Conservation (phyloP, 2,797 vertebrate species). For the Sebastes umbrosus region DNA sequence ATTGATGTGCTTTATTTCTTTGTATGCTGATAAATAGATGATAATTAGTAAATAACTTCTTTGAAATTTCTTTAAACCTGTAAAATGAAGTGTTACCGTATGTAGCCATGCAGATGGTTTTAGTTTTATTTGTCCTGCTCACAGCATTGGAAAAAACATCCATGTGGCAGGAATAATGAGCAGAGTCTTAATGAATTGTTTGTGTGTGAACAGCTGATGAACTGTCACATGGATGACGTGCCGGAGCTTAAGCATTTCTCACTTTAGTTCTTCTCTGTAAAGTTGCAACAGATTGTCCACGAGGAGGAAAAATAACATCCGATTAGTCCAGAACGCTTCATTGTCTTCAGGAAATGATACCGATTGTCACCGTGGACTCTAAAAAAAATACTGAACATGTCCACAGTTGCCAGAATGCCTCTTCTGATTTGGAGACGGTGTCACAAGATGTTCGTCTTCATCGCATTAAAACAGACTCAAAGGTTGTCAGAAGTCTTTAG, state of each 20-base stretch:
- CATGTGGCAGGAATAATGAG: no score
- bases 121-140: background rate
- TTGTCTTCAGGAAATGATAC: background rate
- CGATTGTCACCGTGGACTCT: background rate
- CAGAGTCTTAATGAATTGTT: no score
- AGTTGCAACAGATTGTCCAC: background rate
- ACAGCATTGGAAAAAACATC: background rate
- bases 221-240: no score
- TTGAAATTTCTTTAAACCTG: no score
- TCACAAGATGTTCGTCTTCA: background rate
- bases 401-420: background rate
- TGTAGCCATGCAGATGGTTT: background rate
- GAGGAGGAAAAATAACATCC: background rate
- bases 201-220: no score
- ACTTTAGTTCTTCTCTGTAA: no score
- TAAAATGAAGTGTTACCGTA: no score
- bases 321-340: background rate
- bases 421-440: background rate
- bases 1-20: no score
- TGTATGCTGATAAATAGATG: no score
- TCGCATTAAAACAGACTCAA: background rate
- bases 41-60: no score
- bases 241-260: accelerated
- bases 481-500: background rate
- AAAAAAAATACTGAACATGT: background rate